Evolutionary conservation across 1,140 invertebrate genomes (phyloP).

Genomic region (Macrocentrus cingulum): DNA sequence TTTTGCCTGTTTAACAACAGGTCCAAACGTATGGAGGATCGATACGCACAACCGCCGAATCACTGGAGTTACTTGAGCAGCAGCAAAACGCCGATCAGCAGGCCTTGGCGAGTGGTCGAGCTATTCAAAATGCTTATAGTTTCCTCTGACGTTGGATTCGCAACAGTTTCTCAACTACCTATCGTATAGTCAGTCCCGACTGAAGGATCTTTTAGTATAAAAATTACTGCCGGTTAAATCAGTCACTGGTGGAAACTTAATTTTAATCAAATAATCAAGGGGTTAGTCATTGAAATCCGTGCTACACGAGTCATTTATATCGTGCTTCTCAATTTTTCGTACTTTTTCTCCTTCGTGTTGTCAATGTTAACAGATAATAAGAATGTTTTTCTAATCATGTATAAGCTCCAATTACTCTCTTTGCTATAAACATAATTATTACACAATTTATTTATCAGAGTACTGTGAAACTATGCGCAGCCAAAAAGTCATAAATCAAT

Average conservation of each 20-base stretch:
- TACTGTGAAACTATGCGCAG: too few relatives aligned
- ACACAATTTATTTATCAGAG: too few relatives aligned
- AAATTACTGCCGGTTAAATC: conserved; percentile 3
- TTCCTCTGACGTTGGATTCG: conserved; percentile 66
- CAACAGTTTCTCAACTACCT: conserved; percentile 41
- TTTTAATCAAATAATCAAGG: too few relatives aligned
- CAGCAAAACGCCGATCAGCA: conserved; percentile 55
- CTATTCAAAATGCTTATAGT: conserved; percentile 74
- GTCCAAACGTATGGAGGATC: conserved; percentile 67
- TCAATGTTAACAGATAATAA: too few relatives aligned
- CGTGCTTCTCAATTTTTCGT: too few relatives aligned
- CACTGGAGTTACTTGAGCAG: conserved; percentile 66
- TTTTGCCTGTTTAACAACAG: conserved; percentile 38
- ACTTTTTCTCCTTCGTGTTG: too few relatives aligned
- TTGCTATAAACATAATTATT: too few relatives aligned
- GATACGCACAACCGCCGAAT: conserved; percentile 67
- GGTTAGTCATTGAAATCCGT: too few relatives aligned
- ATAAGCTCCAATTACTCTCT: too few relatives aligned
- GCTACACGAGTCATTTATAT: too few relatives aligned
- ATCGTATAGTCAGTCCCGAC: conserved; percentile 45
- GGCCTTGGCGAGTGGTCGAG: conserved; percentile 61
- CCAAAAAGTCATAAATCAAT: too few relatives aligned
- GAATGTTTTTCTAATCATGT: too few relatives aligned
- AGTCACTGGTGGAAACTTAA: not conserved
- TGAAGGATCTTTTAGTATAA: conserved; percentile 34